A percentile compares a stretch with the other conserved stretches of the same genome.
phyloP scores from a whole-genome alignment of 2,888 invertebrate genomes.

The Sclerodermus sp. region DNA sequence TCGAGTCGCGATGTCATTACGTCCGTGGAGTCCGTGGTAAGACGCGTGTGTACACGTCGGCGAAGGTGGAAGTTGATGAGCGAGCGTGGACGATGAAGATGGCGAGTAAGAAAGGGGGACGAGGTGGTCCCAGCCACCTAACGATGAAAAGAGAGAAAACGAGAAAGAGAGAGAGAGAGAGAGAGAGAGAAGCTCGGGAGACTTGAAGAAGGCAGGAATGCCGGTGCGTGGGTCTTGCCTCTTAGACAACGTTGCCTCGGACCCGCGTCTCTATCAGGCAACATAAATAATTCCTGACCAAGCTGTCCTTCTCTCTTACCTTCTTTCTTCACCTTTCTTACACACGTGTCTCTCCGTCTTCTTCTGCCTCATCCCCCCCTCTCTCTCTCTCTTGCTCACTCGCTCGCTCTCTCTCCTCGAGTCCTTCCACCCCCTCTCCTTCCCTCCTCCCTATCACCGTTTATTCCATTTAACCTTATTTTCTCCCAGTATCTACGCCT shows the following conservation, averaged over 20 bases:
- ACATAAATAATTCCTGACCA: conserved; percentile 14
- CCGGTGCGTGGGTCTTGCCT: conserved; percentile 9
- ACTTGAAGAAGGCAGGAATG: conserved; percentile 1
- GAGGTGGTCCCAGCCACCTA: conserved; percentile 10
- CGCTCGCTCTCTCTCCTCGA: conserved; percentile 2
- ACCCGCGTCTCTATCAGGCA: conserved; percentile 3
- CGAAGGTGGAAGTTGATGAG: conserved; percentile 29
- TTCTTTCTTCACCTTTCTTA: conserved; percentile 9
- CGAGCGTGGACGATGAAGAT: conserved; percentile 18
- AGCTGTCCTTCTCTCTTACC: conserved; percentile 5
- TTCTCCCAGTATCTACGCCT: no score
- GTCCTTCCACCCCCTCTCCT: no score
- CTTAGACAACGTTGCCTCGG: background rate
- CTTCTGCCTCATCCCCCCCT: conserved; percentile 2
- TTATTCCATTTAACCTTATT: no score
- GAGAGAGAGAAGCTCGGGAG: background rate
- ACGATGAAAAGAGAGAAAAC: background rate
- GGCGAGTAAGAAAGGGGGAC: background rate
- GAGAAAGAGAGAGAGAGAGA: background rate
- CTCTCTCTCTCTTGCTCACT: conserved; percentile 3
- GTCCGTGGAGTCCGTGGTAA: conserved; percentile 11
- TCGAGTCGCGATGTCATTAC: conserved; percentile 14
- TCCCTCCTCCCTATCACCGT: no score
- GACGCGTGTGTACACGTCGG: conserved; percentile 13
- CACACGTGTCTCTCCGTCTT: conserved; percentile 7